Conservation (phyloP, 2,888 invertebrate genomes). For the Petrophora chlorosata region DNA sequence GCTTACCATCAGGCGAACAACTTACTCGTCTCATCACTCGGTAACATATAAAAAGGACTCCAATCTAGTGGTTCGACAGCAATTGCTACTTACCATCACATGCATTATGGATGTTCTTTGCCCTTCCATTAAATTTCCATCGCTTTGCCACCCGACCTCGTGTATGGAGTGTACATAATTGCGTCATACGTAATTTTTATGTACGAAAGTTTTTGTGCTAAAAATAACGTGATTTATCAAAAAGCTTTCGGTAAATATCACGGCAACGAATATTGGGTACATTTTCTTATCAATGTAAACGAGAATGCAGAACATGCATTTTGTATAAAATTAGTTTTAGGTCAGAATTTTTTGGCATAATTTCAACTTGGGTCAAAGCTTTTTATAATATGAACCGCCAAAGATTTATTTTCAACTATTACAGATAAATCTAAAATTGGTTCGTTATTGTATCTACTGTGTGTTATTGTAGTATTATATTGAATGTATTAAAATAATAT, state of each 20-base stretch:
- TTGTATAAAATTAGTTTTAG: too few species aligned
- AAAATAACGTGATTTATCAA: conserved; percentile 26
- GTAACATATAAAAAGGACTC: too few species aligned
- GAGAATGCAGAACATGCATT: conserved; percentile 1
- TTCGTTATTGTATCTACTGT: too few species aligned
- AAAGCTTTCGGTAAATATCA: conserved; percentile 20
- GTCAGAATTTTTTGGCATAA: too few species aligned
- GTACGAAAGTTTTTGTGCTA: conserved; percentile 24
- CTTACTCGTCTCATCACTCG: too few species aligned
- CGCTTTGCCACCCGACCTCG: conserved; percentile 45
- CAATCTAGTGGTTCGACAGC: conserved; percentile 42
- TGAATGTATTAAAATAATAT: too few species aligned
- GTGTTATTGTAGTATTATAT: too few species aligned
- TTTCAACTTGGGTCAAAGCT: too few species aligned
- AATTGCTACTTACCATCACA: conserved; percentile 67
- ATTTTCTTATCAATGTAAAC: conserved; percentile 19
- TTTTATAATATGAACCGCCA: too few species aligned
- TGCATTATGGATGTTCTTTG: conserved; percentile 70
- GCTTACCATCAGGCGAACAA: too few species aligned
- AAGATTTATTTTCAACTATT: too few species aligned
- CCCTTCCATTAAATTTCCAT: conserved; percentile 69
- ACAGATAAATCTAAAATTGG: too few species aligned
- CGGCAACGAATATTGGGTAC: conserved; percentile 17
- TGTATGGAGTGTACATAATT: not conserved
- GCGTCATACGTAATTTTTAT: conserved; percentile 1